Percentiles rank a stretch among this genome's conserved stretches.
Evolutionary conservation across 2,797 vertebrate genomes (phyloP).

Genomic region (Macropodus opercularis): DNA sequence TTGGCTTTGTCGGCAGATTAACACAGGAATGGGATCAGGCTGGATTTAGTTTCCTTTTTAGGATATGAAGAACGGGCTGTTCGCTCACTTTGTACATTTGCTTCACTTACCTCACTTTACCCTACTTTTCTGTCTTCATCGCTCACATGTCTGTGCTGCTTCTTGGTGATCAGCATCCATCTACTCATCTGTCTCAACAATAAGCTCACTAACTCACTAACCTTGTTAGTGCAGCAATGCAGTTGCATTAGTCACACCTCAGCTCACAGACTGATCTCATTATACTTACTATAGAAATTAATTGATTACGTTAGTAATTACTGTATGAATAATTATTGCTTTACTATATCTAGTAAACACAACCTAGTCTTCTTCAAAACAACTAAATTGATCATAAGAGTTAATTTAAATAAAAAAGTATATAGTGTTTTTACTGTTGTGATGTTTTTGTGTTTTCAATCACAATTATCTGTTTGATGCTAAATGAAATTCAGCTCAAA

Average conservation of each 20-base stretch:
- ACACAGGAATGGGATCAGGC: constrained; percentile 55
- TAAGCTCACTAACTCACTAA: too few species aligned
- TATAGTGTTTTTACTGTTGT: too few species aligned
- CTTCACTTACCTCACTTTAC: constrained; percentile 37
- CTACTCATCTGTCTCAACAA: constrained; percentile 4
- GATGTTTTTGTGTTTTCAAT: too few species aligned
- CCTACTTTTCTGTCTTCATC: constrained; percentile 2
- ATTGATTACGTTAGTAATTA: too few species aligned
- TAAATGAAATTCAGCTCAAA: too few species aligned
- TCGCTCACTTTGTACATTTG: constrained; percentile 29
- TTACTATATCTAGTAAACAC: background rate
- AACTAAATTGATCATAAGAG: too few species aligned
- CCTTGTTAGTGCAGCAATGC: too few species aligned
- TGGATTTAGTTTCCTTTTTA: constrained; percentile 66
- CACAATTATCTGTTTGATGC: too few species aligned
- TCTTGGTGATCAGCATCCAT: constrained; percentile 4
- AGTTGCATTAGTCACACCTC: background rate
- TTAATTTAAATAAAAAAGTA: too few species aligned
- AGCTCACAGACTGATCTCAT: background rate
- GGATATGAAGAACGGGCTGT: constrained; percentile 48
- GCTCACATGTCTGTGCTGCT: background rate
- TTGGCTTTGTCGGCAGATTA: constrained; percentile 64
- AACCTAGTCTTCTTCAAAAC: background rate
- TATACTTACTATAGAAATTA: background rate
- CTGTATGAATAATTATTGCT: too few species aligned